These are phyloP conservation scores for Junonia oenone DNA, from an alignment of 2,888 invertebrate genomes.

Conservation along the genomic window DNA sequence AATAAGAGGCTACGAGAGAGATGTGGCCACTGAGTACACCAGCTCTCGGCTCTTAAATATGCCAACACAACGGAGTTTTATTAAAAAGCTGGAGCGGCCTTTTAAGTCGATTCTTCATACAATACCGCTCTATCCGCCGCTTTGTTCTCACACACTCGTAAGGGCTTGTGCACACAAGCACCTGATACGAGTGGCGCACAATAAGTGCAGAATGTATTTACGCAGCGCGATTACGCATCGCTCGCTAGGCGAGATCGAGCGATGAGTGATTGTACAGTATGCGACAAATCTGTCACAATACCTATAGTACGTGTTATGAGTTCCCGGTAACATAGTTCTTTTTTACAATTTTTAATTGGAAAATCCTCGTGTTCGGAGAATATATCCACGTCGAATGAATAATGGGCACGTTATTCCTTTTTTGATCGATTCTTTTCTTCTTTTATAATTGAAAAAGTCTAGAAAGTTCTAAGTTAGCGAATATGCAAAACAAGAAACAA, in stretches of 20 bases:
- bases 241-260: conserved; percentile 34
- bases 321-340: conserved; percentile 2
- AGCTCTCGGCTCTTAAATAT: conserved; percentile 38
- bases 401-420: not conserved
- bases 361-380: not conserved
- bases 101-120: conserved; percentile 38
- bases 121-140: conserved; percentile 47
- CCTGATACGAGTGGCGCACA: conserved; percentile 63
- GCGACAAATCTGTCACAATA: conserved; percentile 14
- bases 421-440: not conserved
- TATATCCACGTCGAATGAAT: not conserved
- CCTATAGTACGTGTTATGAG: conserved; percentile 2
- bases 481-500: conserved; percentile 6
- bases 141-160: conserved; percentile 53
- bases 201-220: conserved; percentile 75
- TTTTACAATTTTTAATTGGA: not conserved
- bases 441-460: not conserved
- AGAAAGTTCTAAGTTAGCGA: conserved; percentile 1
- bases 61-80: conserved; percentile 37
- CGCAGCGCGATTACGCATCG: conserved; percentile 64
- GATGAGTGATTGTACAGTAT: conserved; percentile 21
- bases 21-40: conserved; percentile 23
- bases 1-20: conserved; percentile 22
- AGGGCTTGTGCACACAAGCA: conserved; percentile 61
- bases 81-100: conserved; percentile 36